Conservation (phyloP, 1,140 invertebrate species). For the Leptinotarsa undecemlineata region DNA sequence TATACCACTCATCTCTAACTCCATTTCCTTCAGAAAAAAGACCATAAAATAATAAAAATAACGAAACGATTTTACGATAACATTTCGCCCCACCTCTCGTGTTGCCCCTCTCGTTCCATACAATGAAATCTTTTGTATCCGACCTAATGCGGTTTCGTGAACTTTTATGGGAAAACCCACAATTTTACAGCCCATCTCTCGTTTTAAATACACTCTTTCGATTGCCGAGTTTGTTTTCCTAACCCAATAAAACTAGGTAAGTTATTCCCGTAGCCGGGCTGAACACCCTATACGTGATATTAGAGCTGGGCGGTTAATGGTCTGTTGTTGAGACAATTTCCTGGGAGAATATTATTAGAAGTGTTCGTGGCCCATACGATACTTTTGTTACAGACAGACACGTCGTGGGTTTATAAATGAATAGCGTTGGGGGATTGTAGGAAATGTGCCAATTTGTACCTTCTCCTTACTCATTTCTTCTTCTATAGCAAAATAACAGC, state of each 20-base stretch:
- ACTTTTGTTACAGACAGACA: too few species aligned
- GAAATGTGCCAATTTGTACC: too few species aligned
- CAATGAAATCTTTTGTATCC: constrained; percentile 9
- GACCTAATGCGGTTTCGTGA: neutral
- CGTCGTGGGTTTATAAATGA: too few species aligned
- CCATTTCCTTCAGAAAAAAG: neutral
- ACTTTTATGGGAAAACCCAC: neutral
- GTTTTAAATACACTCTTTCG: constrained; percentile 15
- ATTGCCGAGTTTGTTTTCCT: constrained; percentile 8
- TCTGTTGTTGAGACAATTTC: neutral
- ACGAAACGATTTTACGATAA: neutral
- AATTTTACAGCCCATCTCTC: neutral
- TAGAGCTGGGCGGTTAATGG: neutral
- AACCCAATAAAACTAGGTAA: neutral
- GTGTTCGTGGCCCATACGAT: too few species aligned
- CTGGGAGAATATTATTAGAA: neutral
- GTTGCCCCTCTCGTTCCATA: neutral
- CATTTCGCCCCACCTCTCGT: neutral
- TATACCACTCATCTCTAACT: too few species aligned
- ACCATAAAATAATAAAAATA: neutral
- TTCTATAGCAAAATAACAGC: too few species aligned
- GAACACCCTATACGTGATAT: constrained; percentile 18
- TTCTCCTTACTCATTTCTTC: too few species aligned
- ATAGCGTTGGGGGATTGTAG: too few species aligned
- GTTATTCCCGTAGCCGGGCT: neutral